phyloP scores from a whole-genome alignment of 2,797 vertebrate genomes.

The Pseudotriccus pelzelni region DNA sequence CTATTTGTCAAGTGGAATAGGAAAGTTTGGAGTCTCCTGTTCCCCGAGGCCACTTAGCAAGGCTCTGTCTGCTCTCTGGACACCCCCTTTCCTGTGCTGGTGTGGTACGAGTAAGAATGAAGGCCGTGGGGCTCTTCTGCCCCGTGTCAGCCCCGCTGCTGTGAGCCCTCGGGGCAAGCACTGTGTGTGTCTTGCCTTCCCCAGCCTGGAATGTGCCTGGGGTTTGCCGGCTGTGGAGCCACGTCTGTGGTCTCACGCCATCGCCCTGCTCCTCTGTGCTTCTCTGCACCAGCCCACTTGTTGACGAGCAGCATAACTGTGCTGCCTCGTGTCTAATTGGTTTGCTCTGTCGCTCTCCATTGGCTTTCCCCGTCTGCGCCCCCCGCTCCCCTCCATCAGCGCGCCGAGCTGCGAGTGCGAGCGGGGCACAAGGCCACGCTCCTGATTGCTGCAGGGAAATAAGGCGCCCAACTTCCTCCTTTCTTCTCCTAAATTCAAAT shows the following conservation, averaged over 20 bases:
- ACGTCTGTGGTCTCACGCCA: neutral
- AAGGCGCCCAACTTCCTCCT: slow-evolving; percentile 40
- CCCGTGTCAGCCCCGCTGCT: neutral
- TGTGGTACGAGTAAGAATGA: neutral
- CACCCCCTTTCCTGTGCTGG: neutral
- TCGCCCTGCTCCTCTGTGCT: neutral
- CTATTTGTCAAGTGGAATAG: slow-evolving; percentile 38
- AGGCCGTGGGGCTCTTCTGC: neutral
- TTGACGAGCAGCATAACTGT: slow-evolving; percentile 21
- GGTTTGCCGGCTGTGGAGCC: neutral
- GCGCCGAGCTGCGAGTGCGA: neutral
- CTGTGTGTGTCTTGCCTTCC: neutral
- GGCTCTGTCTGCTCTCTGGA: neutral
- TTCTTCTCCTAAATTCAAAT: slow-evolving; percentile 66
- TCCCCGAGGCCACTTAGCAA: neutral
- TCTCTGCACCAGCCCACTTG: neutral
- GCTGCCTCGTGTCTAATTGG: slow-evolving; percentile 40
- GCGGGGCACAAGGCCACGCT: neutral
- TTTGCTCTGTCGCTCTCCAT: slow-evolving; percentile 24
- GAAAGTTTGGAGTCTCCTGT: neutral
- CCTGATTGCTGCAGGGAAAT: slow-evolving; percentile 28
- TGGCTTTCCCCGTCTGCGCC: neutral
- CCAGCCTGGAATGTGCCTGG: neutral
- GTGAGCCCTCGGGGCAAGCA: neutral
- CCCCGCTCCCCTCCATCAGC: neutral